phyloP scores from a whole-genome alignment of 2,797 vertebrate genomes.

The Enteromius unitaeniatus region DNA sequence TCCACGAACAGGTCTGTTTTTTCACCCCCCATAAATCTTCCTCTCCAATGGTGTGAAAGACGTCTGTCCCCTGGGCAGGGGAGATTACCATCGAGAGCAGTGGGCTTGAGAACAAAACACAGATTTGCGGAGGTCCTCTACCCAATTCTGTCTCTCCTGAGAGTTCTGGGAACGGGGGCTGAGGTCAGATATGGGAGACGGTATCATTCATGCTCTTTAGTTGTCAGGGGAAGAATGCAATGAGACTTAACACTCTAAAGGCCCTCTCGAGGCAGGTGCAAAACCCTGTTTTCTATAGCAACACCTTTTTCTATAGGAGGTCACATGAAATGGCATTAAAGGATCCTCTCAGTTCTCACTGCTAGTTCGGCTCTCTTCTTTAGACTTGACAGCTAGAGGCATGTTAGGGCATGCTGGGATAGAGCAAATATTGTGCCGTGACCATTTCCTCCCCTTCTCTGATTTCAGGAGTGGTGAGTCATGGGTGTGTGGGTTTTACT shows the following conservation, averaged over 20 bases:
- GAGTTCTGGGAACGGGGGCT: slow-evolving; percentile 53
- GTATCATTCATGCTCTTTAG: slow-evolving; percentile 53
- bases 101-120: slow-evolving; percentile 73
- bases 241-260: slow-evolving; percentile 42
- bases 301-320: slow-evolving; percentile 35
- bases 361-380: neutral
- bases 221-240: slow-evolving; percentile 37
- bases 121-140: slow-evolving; percentile 73
- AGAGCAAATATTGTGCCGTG: slow-evolving; percentile 31
- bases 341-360: slow-evolving; percentile 3
- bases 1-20: slow-evolving; percentile 72
- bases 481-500: slow-evolving; percentile 31
- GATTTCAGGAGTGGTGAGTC: slow-evolving; percentile 46
- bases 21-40: slow-evolving; percentile 71
- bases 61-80: slow-evolving; percentile 71
- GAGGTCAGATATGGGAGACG: slow-evolving; percentile 55
- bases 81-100: slow-evolving; percentile 75
- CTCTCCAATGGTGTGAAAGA: slow-evolving; percentile 74
- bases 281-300: slow-evolving; percentile 25
- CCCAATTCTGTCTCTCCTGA: slow-evolving; percentile 58
- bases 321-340: slow-evolving; percentile 39
- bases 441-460: slow-evolving; percentile 32
- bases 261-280: slow-evolving; percentile 50
- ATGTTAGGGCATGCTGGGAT: slow-evolving; percentile 39
- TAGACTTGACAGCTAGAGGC: slow-evolving; percentile 20